Evolutionary conservation across 1,140 invertebrate genomes (phyloP), one percentile per base, ranked within the genome.

Genomic region (Andricus grossulariae): DNA sequence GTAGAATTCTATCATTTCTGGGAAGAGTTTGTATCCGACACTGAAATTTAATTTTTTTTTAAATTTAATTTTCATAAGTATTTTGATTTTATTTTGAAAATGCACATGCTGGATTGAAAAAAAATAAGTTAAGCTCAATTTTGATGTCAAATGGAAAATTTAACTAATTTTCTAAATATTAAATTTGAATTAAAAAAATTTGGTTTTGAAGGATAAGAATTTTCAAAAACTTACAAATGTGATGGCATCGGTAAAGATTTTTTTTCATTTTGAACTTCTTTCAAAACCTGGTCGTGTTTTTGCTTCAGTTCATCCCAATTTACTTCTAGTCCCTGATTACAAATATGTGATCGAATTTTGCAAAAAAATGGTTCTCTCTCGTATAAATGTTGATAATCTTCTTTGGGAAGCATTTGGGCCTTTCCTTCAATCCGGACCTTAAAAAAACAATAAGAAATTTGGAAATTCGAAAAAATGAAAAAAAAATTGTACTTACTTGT

Each of bases 331-430:
- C 89, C 91, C 78, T 93, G 92, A 19, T 89, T 78, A 76, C 91
- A 92, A 4, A 93, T 74, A 10, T 88, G 82, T 0, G 89, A 83
- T 21, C 92, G 86, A 71, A 93, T 91, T 84, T 92, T 92, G 50
- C 87, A 89, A 70, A 86, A 91, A 16, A 92, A 49, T 21, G 91
- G 90, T 51, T 92, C 91, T 16, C 76, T 84, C 12, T 92, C 87
- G 54, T 92, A 93, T 15, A 92, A 13, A 49, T 90, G 85, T 39
- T 83, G 77, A 74, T 84, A 89, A 11, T 90, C 82, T 16, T 88
- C 73, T 6, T 49, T 75, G 0, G 85, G 75, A 25, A 92, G 78
- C 76, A 82, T 74, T 51, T 87, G 81, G n/a, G 91, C 83, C 4
- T 50, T 76, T 16, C 92, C 92, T 82, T 92, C 89, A 11, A 91